phyloP scores from a whole-genome alignment of 2,797 vertebrate species.

The Channallabes apus region DNA sequence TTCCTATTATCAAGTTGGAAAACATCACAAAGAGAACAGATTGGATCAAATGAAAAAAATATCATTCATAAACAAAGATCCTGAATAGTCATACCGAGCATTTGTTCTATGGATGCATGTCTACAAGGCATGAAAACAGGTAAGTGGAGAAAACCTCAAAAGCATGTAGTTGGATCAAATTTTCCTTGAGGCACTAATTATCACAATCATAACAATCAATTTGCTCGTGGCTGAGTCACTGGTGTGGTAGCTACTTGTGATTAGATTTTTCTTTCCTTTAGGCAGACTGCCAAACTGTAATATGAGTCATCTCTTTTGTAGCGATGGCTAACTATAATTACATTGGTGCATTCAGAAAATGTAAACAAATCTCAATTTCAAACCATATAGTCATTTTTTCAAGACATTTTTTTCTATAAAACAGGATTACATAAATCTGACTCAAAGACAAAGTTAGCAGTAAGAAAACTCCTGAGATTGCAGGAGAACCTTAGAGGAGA shows the following conservation, averaged over 20 bases:
- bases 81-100: neutral
- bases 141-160: slow-evolving; percentile 27
- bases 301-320: slow-evolving; percentile 16
- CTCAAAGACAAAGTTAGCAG: neutral
- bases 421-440: neutral
- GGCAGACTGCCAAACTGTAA: slow-evolving; percentile 24
- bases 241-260: neutral
- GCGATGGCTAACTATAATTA: neutral
- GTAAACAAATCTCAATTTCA: neutral
- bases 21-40: neutral
- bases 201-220: slow-evolving; percentile 29
- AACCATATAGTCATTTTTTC: neutral
- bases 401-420: neutral
- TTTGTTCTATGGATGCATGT: neutral
- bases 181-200: slow-evolving; percentile 39
- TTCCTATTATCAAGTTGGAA: neutral
- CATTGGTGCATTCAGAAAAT: slow-evolving; percentile 17
- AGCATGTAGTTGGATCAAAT: slow-evolving; percentile 11
- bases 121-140: neutral
- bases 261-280: slow-evolving; percentile 38
- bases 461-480: neutral
- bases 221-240: neutral
- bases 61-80: slow-evolving; percentile 1
- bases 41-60: neutral
- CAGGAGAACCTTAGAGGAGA: neutral